Base-by-base conservation (phyloP, 2,888 invertebrate species). In the Oxycera nigricornis region DNA sequence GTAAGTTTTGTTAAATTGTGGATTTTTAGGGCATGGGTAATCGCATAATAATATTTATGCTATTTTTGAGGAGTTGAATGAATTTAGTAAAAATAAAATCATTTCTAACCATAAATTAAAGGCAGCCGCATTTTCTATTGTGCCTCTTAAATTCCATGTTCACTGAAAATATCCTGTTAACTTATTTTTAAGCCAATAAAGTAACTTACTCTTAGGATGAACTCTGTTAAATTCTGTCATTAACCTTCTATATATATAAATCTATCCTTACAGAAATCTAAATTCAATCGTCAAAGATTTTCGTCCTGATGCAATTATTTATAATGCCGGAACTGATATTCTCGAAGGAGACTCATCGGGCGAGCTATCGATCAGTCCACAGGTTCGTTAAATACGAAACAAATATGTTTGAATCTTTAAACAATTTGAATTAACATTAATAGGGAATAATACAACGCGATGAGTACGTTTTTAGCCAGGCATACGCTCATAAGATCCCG, bases 311-410 rank as follows among this genome's bases (percentile, higher is more conserved):
- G 86, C 94, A 20, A 83, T 94, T 61, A 88, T 95, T 39, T 95
- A 94, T 84, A 94, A 94, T 82, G 94, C 95, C n/a, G 94, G 94
- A 0, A 94, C 94, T 0, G 94, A 95, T 81, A 87, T 94, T 57
- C 82, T 94, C 70, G 88, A 88, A 74, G 90, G 91, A 0, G 94
- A 95, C 82, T 90, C 91, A 0, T 85, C 94, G 3, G 94, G 94
- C 0, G 84, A 86, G 62, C 84, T 94, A 80, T 85, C 88, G 7
- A 87, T 94, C 65, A 88, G 90, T 76, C 87, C 90, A 79, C 82
- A 88, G 4, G 11, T 76, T 26, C 68, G 62, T 41, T 31, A 28
- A n/a, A n/a, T n/a, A n/a, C 11, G 11, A 35, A 50, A 50, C 17
- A 1, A 39, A 9, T 50, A 50, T 50, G 11, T n/a, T n/a, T 50